These are phyloP conservation scores for Neodiprion virginianus DNA, from an alignment of 1,140 invertebrate genomes.

Conservation along the genomic window DNA sequence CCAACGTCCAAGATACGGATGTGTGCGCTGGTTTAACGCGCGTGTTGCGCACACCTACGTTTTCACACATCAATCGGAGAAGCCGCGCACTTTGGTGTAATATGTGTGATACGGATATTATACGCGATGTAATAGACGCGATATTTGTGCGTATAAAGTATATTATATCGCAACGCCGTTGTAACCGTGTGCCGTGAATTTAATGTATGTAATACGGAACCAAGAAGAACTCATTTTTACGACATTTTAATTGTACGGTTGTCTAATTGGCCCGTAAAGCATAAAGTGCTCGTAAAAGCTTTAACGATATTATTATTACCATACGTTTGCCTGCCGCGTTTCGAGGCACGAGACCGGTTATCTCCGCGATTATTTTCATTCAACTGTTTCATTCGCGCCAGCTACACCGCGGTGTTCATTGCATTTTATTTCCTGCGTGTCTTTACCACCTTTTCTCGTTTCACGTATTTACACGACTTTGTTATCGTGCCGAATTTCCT, in stretches of 20 bases:
- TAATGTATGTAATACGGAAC: not conserved
- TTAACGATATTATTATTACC: slow-evolving; percentile 43
- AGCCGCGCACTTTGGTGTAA: not conserved
- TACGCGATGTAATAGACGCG: slow-evolving; percentile 27
- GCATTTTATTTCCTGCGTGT: not conserved
- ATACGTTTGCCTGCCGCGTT: slow-evolving; percentile 21
- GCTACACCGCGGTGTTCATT: not conserved
- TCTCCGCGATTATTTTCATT: slow-evolving; percentile 27
- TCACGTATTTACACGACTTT: not conserved
- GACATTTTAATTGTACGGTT: slow-evolving; percentile 55
- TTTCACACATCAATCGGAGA: not conserved
- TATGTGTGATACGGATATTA: too few species aligned
- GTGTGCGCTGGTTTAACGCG: not conserved
- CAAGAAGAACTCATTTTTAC: slow-evolving; percentile 45
- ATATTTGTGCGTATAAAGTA: slow-evolving; percentile 20
- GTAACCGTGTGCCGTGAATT: not conserved
- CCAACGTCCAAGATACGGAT: slow-evolving; percentile 30
- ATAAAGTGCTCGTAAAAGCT: slow-evolving; percentile 49
- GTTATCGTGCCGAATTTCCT: not conserved
- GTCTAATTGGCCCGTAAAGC: slow-evolving; percentile 58
- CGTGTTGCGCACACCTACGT: not conserved
- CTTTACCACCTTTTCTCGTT: not conserved
- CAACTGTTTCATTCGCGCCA: not conserved
- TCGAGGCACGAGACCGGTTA: slow-evolving; percentile 32
- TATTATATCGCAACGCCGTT: slow-evolving; percentile 5